Evolutionary conservation across 2,113 vertebrate genomes (phyloP).

Genomic region (Grammomys dolichurus): DNA sequence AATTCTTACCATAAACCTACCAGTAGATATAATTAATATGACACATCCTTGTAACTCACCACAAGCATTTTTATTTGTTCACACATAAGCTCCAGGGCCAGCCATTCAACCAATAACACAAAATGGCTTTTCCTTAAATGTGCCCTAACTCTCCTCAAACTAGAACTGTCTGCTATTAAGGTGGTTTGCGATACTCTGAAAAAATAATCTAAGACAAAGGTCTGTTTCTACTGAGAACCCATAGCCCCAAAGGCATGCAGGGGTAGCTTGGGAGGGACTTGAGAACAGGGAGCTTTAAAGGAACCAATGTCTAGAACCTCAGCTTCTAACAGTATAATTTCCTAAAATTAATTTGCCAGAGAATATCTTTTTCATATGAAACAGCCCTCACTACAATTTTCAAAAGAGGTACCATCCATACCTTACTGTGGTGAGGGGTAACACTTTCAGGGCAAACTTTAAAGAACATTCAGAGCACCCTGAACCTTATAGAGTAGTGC

Average conservation of each 20-base stretch:
- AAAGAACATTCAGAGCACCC: conserved; percentile 8
- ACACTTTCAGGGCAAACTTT: background rate
- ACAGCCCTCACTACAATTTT: background rate
- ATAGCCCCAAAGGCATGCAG: background rate
- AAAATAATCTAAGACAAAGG: conserved; percentile 36
- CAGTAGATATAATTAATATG: background rate
- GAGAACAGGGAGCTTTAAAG: conserved; percentile 44
- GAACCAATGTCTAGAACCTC: conserved; percentile 41
- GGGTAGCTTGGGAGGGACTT: background rate
- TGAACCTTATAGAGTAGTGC: background rate
- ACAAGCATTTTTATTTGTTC: conserved; percentile 25
- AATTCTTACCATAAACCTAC: background rate
- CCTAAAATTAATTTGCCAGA: conserved; percentile 11
- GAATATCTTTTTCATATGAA: conserved; percentile 2
- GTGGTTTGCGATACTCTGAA: conserved; percentile 9
- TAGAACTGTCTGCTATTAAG: conserved; percentile 4
- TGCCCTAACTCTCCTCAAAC: background rate
- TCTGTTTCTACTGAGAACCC: conserved; percentile 32
- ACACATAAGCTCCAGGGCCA: background rate
- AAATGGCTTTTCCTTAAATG: conserved; percentile 19
- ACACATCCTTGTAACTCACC: background rate
- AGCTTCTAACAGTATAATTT: conserved; percentile 22
- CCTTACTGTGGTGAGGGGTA: background rate
- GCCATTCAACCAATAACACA: conserved; percentile 45
- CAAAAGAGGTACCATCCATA: conserved; percentile 37